A percentile compares a stretch with the other conserved stretches of the same genome.
These are phyloP conservation scores for Phalangium opilio DNA, from an alignment of 2,888 invertebrate genomes.

Conservation along the genomic window DNA sequence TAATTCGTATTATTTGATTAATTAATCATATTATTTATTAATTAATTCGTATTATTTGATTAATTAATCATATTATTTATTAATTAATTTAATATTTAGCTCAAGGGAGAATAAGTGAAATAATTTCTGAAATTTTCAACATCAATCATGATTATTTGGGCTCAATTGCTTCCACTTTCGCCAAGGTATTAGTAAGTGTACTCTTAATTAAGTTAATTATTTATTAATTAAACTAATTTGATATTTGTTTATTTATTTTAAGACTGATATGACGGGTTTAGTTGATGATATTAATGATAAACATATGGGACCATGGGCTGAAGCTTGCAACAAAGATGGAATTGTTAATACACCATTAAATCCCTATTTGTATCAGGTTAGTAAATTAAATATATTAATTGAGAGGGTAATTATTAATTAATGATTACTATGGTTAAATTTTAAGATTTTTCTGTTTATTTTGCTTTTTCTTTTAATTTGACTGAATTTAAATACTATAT, in stretches of 20 bases:
- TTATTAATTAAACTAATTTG: background rate
- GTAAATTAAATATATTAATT: too few relatives aligned
- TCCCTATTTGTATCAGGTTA: slow-evolving; percentile 62
- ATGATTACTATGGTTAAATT: too few relatives aligned
- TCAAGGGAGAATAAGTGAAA: slow-evolving; percentile 64
- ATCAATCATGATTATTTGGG: slow-evolving; percentile 80
- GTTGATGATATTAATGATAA: slow-evolving; percentile 87
- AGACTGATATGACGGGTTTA: slow-evolving; percentile 61
- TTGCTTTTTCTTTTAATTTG: background rate
- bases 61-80: slow-evolving; percentile 16
- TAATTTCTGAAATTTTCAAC: slow-evolving; percentile 64
- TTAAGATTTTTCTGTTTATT: too few relatives aligned
- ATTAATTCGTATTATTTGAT: too few relatives aligned
- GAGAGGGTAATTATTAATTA: too few relatives aligned
- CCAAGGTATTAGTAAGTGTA: slow-evolving; percentile 43
- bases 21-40: slow-evolving; percentile 15
- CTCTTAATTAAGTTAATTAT: too few relatives aligned
- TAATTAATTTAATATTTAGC: slow-evolving; percentile 29
- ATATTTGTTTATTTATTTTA: slow-evolving; percentile 15
- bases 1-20: too few relatives aligned
- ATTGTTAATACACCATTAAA: slow-evolving; percentile 72
- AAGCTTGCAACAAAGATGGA: slow-evolving; percentile 55
- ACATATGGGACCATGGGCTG: slow-evolving; percentile 82
- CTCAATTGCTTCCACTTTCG: slow-evolving; percentile 58
- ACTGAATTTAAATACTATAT: background rate